Evolutionary conservation across 1,140 invertebrate genomes (phyloP), one percentile per base, ranked within the genome.

Genomic region (Orussus abietinus): DNA sequence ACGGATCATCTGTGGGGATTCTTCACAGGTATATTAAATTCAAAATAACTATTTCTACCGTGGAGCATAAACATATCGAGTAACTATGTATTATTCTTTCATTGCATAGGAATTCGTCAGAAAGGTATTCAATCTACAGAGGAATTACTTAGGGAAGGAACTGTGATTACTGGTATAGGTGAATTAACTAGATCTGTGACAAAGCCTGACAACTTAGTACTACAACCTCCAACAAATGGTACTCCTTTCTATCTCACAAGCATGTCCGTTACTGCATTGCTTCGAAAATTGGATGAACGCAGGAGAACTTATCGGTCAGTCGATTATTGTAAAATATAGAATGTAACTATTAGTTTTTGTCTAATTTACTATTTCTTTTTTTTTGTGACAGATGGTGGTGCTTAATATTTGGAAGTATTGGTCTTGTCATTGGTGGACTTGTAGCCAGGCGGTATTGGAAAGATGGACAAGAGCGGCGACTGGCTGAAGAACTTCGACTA

Each of bases 1-100:
- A 78, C 82, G 38, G 84, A 88, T 68, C 83, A 86, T 62, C 68
- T 90, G n/a, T 87, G 85, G 78, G 84, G 84, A 7, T 88, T 86
- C 67, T 84, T 87, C 56, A 81, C 80, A 36, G 85, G 85, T 56
- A 51, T 38, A 26, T 9, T 28, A 36, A 25, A 25, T 20, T 21
- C 35, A 31, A 18, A 31, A 31, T 31, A 14, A 26, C 11, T 36
- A 18, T 31, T 30, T 30, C 30, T 3, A 31, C 18, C 9, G 21
- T 22, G 29, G 21, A 4, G 22, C 4, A 19, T 13, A 41, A 22
- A 26, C 11, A 10, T 14, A 19, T 5, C 21, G 11, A 15, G 14
- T 22, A 10, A 9, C 13, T 6, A 25, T 38, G 9, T 30, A 17
- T 32, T 31, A 17, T 30, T 17, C 5, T 22, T 25, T 38, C 3